Conservation (phyloP, 2,888 invertebrate genomes). For the Trissoscelio sp. region DNA sequence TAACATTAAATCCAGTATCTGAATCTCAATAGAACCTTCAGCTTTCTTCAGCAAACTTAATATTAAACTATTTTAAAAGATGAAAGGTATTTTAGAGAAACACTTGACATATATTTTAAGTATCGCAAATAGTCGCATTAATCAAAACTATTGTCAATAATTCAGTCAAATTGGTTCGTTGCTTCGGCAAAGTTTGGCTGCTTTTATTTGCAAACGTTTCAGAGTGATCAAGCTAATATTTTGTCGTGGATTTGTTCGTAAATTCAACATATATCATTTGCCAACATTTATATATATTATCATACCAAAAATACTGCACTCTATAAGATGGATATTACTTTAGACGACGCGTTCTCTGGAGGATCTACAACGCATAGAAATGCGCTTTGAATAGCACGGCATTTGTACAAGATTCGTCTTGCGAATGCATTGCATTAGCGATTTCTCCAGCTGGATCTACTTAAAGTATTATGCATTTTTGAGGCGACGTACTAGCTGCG, state of each 20-base stretch:
- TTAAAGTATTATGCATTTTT: conserved; percentile 69
- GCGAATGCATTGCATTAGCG: conserved; percentile 68
- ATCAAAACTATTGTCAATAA: conserved; percentile 37
- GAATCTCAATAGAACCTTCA: no score
- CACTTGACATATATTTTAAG: conserved; percentile 7
- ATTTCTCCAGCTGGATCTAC: conserved; percentile 65
- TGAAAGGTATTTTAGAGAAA: not conserved
- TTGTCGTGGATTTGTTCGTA: conserved; percentile 4
- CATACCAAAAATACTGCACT: conserved; percentile 56
- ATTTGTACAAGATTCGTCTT: conserved; percentile 66
- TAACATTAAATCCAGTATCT: no score
- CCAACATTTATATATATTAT: conserved; percentile 47
- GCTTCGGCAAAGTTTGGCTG: not conserved
- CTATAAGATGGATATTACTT: conserved; percentile 56
- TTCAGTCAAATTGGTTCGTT: conserved; percentile 4
- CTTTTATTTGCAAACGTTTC: conserved; percentile 26
- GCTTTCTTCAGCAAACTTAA: no score
- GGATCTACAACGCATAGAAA: conserved; percentile 65
- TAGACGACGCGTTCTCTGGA: conserved; percentile 37
- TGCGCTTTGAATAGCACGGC: conserved; percentile 69
- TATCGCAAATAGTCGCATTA: not conserved
- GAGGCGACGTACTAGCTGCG: conserved; percentile 60
- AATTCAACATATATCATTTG: conserved; percentile 31
- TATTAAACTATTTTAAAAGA: not conserved
- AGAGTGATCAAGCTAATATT: conserved; percentile 34